Evolutionary conservation across 2,888 invertebrate species (phyloP), one percentile per base, ranked within the genome.

Genomic region (Meloe dianella): DNA sequence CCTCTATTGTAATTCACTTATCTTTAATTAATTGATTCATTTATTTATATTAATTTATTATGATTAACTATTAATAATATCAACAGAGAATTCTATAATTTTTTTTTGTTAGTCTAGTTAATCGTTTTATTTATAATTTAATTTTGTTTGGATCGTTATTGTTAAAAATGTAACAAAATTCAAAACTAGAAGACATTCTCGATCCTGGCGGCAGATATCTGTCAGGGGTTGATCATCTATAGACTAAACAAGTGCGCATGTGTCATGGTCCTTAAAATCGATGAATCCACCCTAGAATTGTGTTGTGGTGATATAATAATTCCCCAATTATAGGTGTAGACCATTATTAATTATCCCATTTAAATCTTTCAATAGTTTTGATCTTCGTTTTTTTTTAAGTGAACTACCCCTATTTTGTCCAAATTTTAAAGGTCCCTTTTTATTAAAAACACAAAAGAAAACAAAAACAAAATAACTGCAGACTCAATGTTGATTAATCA

Each of bases 151-250:
- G 5, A 38, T n/a, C 32, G 32, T 41, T 41, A 41, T n/a, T n/a
- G 38, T 41, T 41, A 41, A 41, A 41, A 41, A 41, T 20, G 47
- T 47, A 47, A 47, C 47, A 47, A 47, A 47, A 47, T 47, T 47
- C 47, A 47, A 47, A 47, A 47, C 47, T 47, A 47, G 20, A 47
- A 20, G 47, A 20, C 47, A 47, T 47, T 47, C 47, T 20, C 47
- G 47, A 47, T 47, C 47, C 20, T 47, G 20, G 47, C 47, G 47
- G 47, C 47, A 47, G 47, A 47, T 47, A 20, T 47, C 47, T 47
- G 47, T 20, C 47, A 47, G 47, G 47, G 47, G 47, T 47, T 10
- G 9, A 20, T 10, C 20, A 10, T 22, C 17, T 20, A 47, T 47
- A 20, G 20, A 47, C 47, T 20, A 20, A 9, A 2, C 8, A 2